A percentile compares a stretch with the other conserved stretches of the same genome.
These are phyloP conservation scores for Tiphia femorata DNA, from an alignment of 2,888 invertebrate genomes.

Conservation along the genomic window DNA sequence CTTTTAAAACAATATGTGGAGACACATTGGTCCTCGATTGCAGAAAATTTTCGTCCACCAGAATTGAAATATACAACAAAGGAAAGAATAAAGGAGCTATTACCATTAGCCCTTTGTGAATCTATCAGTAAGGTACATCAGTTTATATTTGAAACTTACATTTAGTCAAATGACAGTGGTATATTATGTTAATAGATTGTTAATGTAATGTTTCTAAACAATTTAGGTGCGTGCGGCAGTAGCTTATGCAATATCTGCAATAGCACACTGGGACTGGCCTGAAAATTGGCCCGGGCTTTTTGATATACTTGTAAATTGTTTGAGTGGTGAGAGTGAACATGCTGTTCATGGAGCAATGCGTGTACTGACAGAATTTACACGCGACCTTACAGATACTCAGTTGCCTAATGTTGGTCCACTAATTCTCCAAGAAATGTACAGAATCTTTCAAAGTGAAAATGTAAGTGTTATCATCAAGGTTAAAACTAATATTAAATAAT, in stretches of 20 bases:
- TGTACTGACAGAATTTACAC: slow-evolving; percentile 77
- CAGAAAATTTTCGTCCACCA: slow-evolving; percentile 73
- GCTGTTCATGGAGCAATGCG: slow-evolving; percentile 81
- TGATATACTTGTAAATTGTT: slow-evolving; percentile 75
- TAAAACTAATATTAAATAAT: background rate
- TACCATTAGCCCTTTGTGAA: slow-evolving; percentile 77
- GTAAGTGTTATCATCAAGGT: slow-evolving; percentile 58
- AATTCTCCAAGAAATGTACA: slow-evolving; percentile 78
- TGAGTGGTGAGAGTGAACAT: slow-evolving; percentile 72
- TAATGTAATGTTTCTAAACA: background rate
- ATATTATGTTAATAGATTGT: background rate
- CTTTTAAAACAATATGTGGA: slow-evolving; percentile 80
- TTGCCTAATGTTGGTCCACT: slow-evolving; percentile 78
- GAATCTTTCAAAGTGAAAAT: slow-evolving; percentile 76
- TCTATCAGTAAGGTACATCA: slow-evolving; percentile 74
- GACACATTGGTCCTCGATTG: slow-evolving; percentile 75
- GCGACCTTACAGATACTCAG: slow-evolving; percentile 76
- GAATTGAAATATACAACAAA: slow-evolving; percentile 73
- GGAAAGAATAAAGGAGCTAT: slow-evolving; percentile 74
- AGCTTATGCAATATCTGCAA: slow-evolving; percentile 79
- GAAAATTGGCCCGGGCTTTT: slow-evolving; percentile 79
- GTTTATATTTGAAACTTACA: background rate
- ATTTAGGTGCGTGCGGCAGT: slow-evolving; percentile 74
- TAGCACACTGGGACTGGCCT: slow-evolving; percentile 82
- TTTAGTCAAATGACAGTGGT: background rate